Base-by-base conservation (phyloP, 2,113 vertebrate genomes). In the Ptychochromis oligacanthus region DNA sequence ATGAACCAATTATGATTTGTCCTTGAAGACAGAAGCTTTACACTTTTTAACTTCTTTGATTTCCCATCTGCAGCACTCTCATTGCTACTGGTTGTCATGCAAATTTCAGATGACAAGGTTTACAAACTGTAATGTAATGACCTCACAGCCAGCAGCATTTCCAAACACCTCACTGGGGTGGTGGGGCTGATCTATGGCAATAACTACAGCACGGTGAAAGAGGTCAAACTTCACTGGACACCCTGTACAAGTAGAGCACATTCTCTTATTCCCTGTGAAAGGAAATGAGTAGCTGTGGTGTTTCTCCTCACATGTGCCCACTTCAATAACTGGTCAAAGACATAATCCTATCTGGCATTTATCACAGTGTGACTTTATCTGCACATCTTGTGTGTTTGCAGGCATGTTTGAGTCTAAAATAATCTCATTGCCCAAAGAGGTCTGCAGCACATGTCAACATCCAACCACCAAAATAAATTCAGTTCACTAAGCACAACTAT, bases 391-490 rank as follows among this genome's bases (percentile, higher is more conserved):
- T 59, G 31, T 24, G 38, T 56, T 62, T 62, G 15, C 54, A 83
- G 38, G 80, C 55, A 52, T 77, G 34, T 74, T 60, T 59, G 40
- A 11, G 40, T 61, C 57, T 62, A 77, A 54, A 67, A n/a, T 40
- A 54, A 80, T 90, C 31, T 77, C 20, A 81, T 76, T 70, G 17
- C 56, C 59, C 15, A 1, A 62, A 78, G 52, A n/a, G 59, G 13
- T 87, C 75, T 15, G 36, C 61, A 58, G 60, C 26, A 78, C 56
- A 85, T 67, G 74, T 86, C 67, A 86, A 34, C 84, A 31, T 77
- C 79, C 36, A 77, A 58, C 65, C 87, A 83, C 56, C 61, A 78
- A 90, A 89, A 90, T 87, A 81, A 88, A 92, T 89, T 74, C 56
- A 79, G 75, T 70, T 75, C 67, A 64, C 67, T 60, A 75, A 89